Conservation (phyloP, 2,797 vertebrate species). For the Arnoldichthys spilopterus region DNA sequence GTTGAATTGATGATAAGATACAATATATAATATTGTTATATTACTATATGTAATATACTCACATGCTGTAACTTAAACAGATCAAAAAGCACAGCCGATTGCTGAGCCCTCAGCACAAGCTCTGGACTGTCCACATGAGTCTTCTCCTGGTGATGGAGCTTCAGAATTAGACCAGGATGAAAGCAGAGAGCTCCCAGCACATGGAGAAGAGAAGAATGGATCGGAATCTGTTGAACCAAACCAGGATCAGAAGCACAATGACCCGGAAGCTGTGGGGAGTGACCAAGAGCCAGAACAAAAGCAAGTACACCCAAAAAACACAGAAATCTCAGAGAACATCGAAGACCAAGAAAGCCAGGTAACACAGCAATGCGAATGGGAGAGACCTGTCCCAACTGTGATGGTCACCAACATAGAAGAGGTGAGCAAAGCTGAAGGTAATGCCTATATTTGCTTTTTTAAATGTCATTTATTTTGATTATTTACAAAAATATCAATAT, state of each 20-base stretch:
- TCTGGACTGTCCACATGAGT: slow-evolving; percentile 19
- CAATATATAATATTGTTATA: background rate
- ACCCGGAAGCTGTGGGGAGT: background rate
- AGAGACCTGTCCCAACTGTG: slow-evolving; percentile 50
- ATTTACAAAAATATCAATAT: background rate
- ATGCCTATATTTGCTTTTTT: background rate
- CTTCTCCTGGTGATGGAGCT: background rate
- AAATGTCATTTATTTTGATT: background rate
- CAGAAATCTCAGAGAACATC: background rate
- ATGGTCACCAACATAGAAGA: slow-evolving; percentile 69
- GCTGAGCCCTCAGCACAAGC: slow-evolving; percentile 2
- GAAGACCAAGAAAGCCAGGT: slow-evolving; percentile 43
- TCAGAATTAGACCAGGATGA: background rate
- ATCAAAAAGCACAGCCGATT: background rate
- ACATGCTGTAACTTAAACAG: background rate
- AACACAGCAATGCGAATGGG: background rate
- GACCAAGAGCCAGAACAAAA: background rate
- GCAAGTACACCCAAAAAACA: background rate
- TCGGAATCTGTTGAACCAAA: background rate
- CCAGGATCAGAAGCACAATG: background rate
- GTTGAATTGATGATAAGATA: background rate
- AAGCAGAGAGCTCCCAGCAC: slow-evolving; percentile 13
- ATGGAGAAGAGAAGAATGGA: background rate
- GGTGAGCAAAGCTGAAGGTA: slow-evolving; percentile 60
- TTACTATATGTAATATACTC: background rate